Conservation (phyloP, 1,140 invertebrate genomes). For the Pseudomyrmex sp. region DNA sequence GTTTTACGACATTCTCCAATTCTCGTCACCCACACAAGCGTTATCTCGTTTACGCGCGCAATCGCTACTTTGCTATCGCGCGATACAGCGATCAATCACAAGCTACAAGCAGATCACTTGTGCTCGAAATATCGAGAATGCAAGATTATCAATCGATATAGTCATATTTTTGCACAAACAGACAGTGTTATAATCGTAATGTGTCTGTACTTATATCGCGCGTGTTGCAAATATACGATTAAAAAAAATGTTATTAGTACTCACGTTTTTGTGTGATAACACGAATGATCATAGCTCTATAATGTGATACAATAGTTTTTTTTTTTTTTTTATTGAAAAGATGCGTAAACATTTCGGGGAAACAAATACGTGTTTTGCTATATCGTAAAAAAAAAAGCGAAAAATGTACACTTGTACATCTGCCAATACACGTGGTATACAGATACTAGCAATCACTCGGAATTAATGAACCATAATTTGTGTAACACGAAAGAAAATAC, state of each 20-base stretch:
- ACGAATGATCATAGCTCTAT: neutral
- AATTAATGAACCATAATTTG: constrained; percentile 29
- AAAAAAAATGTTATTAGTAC: no score
- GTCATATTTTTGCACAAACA: neutral
- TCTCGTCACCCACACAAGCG: constrained; percentile 41
- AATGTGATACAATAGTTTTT: no score
- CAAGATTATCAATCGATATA: neutral
- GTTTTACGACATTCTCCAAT: constrained; percentile 72
- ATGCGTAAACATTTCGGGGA: no score
- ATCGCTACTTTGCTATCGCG: neutral
- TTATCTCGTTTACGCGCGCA: neutral
- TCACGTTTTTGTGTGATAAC: neutral
- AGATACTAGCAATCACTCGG: constrained; percentile 8
- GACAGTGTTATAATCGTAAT: neutral
- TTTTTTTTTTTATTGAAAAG: no score
- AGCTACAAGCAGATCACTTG: neutral
- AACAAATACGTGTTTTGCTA: no score
- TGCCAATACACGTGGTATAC: no score
- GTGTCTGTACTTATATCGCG: neutral
- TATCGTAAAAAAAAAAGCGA: no score
- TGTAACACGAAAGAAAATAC: neutral
- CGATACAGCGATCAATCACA: neutral
- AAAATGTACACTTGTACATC: no score
- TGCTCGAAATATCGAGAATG: neutral
- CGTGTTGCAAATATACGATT: no score